Percentiles rank a stretch among this genome's conserved stretches.
These are phyloP conservation scores for Doris montereyensis DNA, from an alignment of 2,888 invertebrate species.

Conservation along the genomic window DNA sequence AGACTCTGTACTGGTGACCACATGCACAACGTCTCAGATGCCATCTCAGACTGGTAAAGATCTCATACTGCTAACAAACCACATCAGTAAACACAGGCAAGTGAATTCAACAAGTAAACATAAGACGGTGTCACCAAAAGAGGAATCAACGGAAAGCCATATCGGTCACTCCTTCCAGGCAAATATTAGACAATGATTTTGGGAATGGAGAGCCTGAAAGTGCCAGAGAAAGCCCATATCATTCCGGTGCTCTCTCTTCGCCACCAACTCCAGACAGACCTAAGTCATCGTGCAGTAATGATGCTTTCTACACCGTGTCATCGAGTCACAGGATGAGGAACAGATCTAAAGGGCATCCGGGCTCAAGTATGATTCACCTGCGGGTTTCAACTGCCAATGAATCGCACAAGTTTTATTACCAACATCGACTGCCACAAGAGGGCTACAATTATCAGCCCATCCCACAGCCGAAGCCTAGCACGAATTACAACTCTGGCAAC, in stretches of 20 bases:
- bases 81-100: not conserved
- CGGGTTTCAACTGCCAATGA: not conserved
- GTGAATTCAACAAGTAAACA: too few relatives aligned
- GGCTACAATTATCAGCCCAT: not conserved
- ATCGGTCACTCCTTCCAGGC: not conserved
- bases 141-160: not conserved
- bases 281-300: not conserved
- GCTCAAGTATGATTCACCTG: too few relatives aligned
- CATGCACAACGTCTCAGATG: conserved; percentile 44
- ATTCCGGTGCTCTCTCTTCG: too few relatives aligned
- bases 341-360: not conserved
- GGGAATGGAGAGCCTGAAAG: not conserved
- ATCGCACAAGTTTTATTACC: not conserved
- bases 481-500: conserved; percentile 11
- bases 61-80: not conserved
- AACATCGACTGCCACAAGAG: conserved; percentile 10
- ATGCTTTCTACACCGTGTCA: not conserved
- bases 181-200: too few relatives aligned
- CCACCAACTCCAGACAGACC: not conserved
- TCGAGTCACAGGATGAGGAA: not conserved
- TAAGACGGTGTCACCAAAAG: not conserved
- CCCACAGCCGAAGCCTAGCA: not conserved
- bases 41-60: conserved; percentile 47
- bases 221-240: not conserved
- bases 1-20: conserved; percentile 51